Evolutionary conservation across 2,888 invertebrate species (phyloP).

Genomic region (Arge pagana): DNA sequence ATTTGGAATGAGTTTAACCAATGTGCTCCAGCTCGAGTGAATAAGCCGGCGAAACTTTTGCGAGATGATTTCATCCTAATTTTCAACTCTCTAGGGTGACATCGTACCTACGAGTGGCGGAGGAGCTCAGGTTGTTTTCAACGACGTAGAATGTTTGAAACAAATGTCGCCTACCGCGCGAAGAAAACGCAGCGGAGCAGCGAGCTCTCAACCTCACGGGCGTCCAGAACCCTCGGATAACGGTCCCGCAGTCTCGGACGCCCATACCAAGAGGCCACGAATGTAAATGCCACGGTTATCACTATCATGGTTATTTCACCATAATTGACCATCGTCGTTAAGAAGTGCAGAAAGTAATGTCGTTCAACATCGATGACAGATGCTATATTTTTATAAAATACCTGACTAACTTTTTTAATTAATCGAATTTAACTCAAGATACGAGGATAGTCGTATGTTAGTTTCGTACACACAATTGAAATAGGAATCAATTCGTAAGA

Average conservation of each 20-base stretch:
- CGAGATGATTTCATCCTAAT: neutral
- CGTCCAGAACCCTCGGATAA: conserved; percentile 20
- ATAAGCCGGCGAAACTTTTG: neutral
- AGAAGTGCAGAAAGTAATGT: too few relatives aligned
- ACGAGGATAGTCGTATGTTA: too few relatives aligned
- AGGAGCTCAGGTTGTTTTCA: conserved; percentile 93
- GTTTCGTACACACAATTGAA: too few relatives aligned
- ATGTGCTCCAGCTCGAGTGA: neutral
- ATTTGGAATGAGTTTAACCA: neutral
- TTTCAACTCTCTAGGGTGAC: conserved; percentile 69
- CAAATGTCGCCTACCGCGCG: conserved; percentile 74
- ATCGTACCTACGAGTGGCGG: conserved; percentile 93
- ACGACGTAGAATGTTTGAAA: conserved; percentile 88
- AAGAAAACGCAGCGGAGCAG: conserved; percentile 48
- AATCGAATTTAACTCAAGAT: too few relatives aligned
- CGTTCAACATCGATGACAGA: too few relatives aligned
- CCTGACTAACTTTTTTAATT: too few relatives aligned
- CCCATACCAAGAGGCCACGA: conserved; percentile 37
- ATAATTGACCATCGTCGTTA: too few relatives aligned
- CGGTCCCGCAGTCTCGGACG: conserved; percentile 25
- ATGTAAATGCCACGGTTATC: conserved; percentile 19
- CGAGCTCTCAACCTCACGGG: conserved; percentile 15
- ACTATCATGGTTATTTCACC: too few relatives aligned
- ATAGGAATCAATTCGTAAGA: too few relatives aligned
- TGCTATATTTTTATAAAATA: too few relatives aligned